Percentiles rank a stretch among this genome's conserved stretches.
phyloP scores from a whole-genome alignment of 2,797 vertebrate genomes.

The Distichodus sexfasciatus region DNA sequence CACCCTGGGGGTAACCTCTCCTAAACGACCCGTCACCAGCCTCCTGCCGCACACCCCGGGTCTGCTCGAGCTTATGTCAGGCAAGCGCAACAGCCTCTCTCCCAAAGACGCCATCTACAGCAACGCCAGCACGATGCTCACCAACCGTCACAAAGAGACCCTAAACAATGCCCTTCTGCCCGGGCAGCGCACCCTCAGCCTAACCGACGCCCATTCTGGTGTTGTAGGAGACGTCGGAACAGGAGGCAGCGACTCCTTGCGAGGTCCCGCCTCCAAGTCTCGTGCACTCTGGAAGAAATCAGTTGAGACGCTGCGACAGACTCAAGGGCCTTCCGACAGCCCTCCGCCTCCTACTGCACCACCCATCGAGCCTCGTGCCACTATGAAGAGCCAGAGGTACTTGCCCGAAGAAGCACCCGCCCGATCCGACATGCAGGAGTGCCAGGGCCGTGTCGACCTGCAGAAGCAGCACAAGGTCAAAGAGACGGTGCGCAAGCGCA shows the following conservation, averaged over 20 bases:
- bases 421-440: slow-evolving; percentile 89
- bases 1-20: slow-evolving; percentile 79
- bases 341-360: slow-evolving; percentile 64
- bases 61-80: slow-evolving; percentile 65
- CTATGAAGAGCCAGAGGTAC: slow-evolving; percentile 88
- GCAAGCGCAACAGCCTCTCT: slow-evolving; percentile 77
- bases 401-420: slow-evolving; percentile 86
- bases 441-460: slow-evolving; percentile 66
- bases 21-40: slow-evolving; percentile 79
- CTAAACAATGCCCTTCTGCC: slow-evolving; percentile 91
- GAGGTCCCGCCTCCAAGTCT: slow-evolving; percentile 78
- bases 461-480: slow-evolving; percentile 80
- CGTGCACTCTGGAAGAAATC: slow-evolving; percentile 96
- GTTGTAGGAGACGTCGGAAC: slow-evolving; percentile 58
- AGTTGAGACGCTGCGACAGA: slow-evolving; percentile 88
- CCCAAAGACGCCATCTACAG: slow-evolving; percentile 89
- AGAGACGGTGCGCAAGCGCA: slow-evolving; percentile 78
- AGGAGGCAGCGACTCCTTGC: slow-evolving; percentile 20
- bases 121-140: slow-evolving; percentile 85
- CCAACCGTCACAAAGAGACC: slow-evolving; percentile 91
- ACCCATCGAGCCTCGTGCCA: slow-evolving; percentile 72
- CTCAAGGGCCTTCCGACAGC: slow-evolving; percentile 70
- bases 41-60: slow-evolving; percentile 69
- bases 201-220: slow-evolving; percentile 85
- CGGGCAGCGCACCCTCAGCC: slow-evolving; percentile 74